Evolutionary conservation across 1,140 invertebrate genomes (phyloP), one percentile per base, ranked within the genome.

Genomic region (Macrotrachela quadricornifera): DNA sequence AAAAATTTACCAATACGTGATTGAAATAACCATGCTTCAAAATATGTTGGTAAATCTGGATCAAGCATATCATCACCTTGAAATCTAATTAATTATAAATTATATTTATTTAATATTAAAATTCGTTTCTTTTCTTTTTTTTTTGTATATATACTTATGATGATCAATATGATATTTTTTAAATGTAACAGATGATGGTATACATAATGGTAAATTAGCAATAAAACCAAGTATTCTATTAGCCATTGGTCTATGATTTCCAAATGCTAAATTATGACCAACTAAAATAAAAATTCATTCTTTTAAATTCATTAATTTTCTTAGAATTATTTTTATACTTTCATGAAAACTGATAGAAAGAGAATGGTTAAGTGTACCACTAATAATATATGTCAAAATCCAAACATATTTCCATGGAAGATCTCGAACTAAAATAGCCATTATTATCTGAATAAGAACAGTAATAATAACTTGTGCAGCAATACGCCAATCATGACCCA

Each of bases 1-100:
- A 85, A 62, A 36, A 96, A 76, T 72, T 99, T 99, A 8, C 83
- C 83, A 59, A 85, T 78, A 0, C 88, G 87, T 14, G 79, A 87
- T 58, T 79, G 82, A 67, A 99, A 99, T 14, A 97, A 66, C 66
- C 81, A 81, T 0, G 85, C 87, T 74, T 97, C 92, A 13, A 95
- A 50, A 51, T 80, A 70, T 0, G 87, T 90, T 10, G 92, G 92
- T 54, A 97, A 81, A 68, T 99, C 92, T 0, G 90, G 92, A 67
- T 99, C 92, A 56, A 83, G 75, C 44, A 77, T 76, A 65, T 94
- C 88, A 70, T 95, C 86, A 30, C 92, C 92, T 78, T 92, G 87
- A 69, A 88, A 92, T 54, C 70, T 63, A 21, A 6, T 10, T n/a
- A 45, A 9, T n/a, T 45, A n/a, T 8, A 45, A 10, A 10, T 45